Evolutionary conservation across 1,140 invertebrate genomes (phyloP), one percentile per base, ranked within the genome.

Genomic region (Tetragonula clypearis): DNA sequence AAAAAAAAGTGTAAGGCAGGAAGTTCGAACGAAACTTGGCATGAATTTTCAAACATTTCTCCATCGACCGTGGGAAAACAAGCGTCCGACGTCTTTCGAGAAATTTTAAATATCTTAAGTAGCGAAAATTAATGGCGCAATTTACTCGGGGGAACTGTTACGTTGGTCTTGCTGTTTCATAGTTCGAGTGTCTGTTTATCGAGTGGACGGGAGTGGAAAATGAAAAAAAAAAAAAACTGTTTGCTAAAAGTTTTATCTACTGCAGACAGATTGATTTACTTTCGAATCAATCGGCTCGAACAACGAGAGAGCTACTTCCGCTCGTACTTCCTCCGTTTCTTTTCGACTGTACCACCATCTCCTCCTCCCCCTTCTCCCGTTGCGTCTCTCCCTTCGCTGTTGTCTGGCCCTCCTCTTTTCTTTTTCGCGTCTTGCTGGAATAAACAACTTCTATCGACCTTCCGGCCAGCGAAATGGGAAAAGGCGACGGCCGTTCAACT

Each of bases 361-460:
- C 56, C 56, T 19, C 56, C 15, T 58, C 55, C 15, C 19, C 76
- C 82, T 79, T 66, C 83, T 75, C 83, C 81, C 74, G 77, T 76
- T 26, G 35, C 84, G 60, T 60, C 56, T 49, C 69, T 72, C 71
- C 56, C 78, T 56, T 66, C 69, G 19, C 86, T 78, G 77, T 84
- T 83, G 73, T 77, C 82, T 75, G 62, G 49, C 53, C 83, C 84
- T 86, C 87, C 55, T 85, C 84, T 83, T 83, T 78, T 87, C 83
- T 79, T 84, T 75, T 55, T 60, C 80, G 74, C 86, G 87, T 86
- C 87, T 86, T 85, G 62, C 79, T 82, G 92, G 86, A 93, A 93
- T 93, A 93, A 93, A 93, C 91, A 93, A 93, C 91, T 92, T 90
- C 90, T 92, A 91, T 92, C 91, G 90, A 90, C 89, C 89, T 91